These are phyloP conservation scores for Machimus atricapillus DNA, from an alignment of 2,888 invertebrate genomes.

Conservation along the genomic window DNA sequence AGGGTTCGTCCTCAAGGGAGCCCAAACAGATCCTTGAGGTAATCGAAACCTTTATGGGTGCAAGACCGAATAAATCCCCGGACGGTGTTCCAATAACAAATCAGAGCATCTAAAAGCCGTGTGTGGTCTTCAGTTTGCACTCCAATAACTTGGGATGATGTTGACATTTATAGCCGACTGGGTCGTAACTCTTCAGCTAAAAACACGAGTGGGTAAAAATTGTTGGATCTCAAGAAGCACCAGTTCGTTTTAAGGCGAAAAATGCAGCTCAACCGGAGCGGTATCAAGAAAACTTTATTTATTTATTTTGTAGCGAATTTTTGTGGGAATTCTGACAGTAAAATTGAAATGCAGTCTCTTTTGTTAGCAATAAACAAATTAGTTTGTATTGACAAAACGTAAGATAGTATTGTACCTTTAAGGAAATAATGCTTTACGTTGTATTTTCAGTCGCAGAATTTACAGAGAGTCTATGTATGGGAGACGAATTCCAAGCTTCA, in stretches of 20 bases:
- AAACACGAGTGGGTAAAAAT: not conserved
- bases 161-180: not conserved
- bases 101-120: not conserved
- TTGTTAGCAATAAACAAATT: not conserved
- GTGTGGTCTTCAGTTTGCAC: not conserved
- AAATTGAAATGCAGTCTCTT: not conserved
- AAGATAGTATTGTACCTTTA: no score
- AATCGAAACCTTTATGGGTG: not conserved
- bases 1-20: not conserved
- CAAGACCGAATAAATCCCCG: not conserved
- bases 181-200: not conserved
- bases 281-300: not conserved
- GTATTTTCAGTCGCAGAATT: no score
- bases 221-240: not conserved
- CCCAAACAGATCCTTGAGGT: not conserved
- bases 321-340: not conserved
- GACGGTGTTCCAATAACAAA: constrained; percentile 33
- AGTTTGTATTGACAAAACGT: not conserved
- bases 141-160: not conserved
- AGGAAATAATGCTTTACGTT: no score
- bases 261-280: not conserved
- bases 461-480: no score
- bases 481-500: no score
- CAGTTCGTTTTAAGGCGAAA: not conserved
- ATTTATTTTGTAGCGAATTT: not conserved